These are phyloP conservation scores for Fabriciana adippe DNA, from an alignment of 2,888 invertebrate genomes.

Conservation along the genomic window DNA sequence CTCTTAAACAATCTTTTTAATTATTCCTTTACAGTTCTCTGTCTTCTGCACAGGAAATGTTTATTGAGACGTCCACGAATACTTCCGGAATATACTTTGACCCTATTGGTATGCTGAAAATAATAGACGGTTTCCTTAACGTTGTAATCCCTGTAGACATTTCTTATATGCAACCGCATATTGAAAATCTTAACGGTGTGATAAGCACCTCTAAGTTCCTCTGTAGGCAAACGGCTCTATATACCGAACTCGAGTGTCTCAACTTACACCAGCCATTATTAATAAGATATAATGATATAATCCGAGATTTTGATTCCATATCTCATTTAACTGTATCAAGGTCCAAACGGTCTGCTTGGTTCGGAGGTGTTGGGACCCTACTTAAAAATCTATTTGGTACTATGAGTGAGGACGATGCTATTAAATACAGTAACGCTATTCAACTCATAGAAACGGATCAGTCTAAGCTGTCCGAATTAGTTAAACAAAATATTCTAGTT, in stretches of 20 bases:
- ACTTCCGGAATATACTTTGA: slow-evolving; percentile 42
- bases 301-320: slow-evolving; percentile 19
- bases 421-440: slow-evolving; percentile 42
- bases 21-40: slow-evolving; percentile 5
- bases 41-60: slow-evolving; percentile 35
- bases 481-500: slow-evolving; percentile 40
- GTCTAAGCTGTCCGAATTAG: slow-evolving; percentile 25
- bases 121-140: neutral
- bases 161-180: slow-evolving; percentile 37
- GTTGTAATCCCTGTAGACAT: slow-evolving; percentile 40
- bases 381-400: slow-evolving; percentile 46
- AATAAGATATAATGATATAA: slow-evolving; percentile 26
- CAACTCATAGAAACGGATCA: slow-evolving; percentile 39
- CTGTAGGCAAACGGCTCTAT: slow-evolving; percentile 22
- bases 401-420: slow-evolving; percentile 39
- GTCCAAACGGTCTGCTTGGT: slow-evolving; percentile 35
- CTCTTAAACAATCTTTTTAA: neutral
- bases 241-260: slow-evolving; percentile 5
- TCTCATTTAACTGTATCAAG: slow-evolving; percentile 32
- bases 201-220: slow-evolving; percentile 28
- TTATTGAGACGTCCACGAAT: slow-evolving; percentile 30
- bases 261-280: slow-evolving; percentile 23
- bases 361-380: slow-evolving; percentile 40
- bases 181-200: slow-evolving; percentile 37
- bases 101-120: slow-evolving; percentile 37